Base-by-base conservation (phyloP, 2,113 vertebrate species). In the Cervus canadensis region DNA sequence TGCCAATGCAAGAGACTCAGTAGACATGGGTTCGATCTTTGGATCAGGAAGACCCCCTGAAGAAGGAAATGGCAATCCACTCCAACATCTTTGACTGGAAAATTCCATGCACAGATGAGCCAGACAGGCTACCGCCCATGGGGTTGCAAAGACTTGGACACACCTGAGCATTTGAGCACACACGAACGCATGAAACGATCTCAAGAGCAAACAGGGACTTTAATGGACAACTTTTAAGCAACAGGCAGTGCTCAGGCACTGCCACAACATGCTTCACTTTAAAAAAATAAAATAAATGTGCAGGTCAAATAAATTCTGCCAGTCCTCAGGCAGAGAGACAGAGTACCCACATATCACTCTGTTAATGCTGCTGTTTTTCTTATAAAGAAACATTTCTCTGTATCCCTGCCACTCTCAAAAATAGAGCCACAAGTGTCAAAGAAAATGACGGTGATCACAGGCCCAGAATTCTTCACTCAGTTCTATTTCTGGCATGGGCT, bases 341-440 rank as follows among this genome's bases (percentile, higher is more conserved):
- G 19, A 59, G 12, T 82, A 5, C 12, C 33, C 71, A 52, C 7
- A 30, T 40, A 78, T 19, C 17, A 52, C 78, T 87, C 56, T 90
- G 33, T 3, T 76, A 48, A 4, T 1, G 36, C 9, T 64, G 28
- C 59, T 88, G 13, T 50, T 87, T 92, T 90, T 93, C 64, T 85
- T 93, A 85, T 30, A 52, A 86, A 78, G 33, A 95, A 95, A 86
- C 57, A 94, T 57, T 94, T 84, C 26, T 90, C 48, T 56, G 3
- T 15, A 67, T 54, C 25, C 3, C 10, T 94, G 9, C 33, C 45
- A 79, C 79, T 94, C 43, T 54, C n/a, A 84, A 87, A 95, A 94
- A 19, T 25, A 92, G 12, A n/a, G 71, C 57, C 14, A 40, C 2
- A 8, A 10, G 25, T 26, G 30, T 91, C 81, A 67, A 76, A 54